These are phyloP conservation scores for Hyperoodon ampullatus DNA, from an alignment of 2,113 vertebrate species.

Conservation along the genomic window DNA sequence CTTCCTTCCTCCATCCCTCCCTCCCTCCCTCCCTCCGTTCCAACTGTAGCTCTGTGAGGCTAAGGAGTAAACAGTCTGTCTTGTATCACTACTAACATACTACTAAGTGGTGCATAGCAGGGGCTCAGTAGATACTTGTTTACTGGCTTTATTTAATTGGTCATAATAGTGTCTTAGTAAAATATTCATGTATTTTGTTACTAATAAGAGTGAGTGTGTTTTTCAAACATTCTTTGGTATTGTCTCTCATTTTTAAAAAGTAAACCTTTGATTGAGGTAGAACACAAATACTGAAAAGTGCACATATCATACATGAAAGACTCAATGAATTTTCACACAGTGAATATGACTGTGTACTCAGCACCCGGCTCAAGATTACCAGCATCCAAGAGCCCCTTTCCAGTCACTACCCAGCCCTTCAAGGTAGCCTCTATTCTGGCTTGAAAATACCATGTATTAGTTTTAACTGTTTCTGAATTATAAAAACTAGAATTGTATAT, in stretches of 20 bases:
- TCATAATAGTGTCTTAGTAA: not conserved
- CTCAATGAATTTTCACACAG: not conserved
- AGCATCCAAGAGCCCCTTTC: not conserved
- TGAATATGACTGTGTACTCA: not conserved
- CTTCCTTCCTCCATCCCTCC: not conserved
- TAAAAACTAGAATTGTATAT: not conserved
- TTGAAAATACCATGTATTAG: not conserved
- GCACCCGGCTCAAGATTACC: not conserved
- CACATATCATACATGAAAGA: not conserved
- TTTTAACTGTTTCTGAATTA: not conserved
- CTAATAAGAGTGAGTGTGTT: not conserved
- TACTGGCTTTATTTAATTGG: not conserved
- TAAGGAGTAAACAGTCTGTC: not conserved
- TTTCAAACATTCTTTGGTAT: not conserved
- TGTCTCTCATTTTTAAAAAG: not conserved
- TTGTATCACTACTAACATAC: not conserved
- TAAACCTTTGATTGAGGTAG: constrained; percentile 1
- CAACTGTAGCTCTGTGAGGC: not conserved
- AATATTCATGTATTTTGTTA: not conserved
- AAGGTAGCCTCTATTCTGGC: not conserved
- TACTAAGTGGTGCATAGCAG: not conserved
- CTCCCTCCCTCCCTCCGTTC: not conserved
- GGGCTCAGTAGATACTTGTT: not conserved
- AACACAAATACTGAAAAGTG: not conserved
- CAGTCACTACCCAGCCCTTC: not conserved